phyloP scores from a whole-genome alignment of 2,888 invertebrate species.

The Lasioglossum malachurum region DNA sequence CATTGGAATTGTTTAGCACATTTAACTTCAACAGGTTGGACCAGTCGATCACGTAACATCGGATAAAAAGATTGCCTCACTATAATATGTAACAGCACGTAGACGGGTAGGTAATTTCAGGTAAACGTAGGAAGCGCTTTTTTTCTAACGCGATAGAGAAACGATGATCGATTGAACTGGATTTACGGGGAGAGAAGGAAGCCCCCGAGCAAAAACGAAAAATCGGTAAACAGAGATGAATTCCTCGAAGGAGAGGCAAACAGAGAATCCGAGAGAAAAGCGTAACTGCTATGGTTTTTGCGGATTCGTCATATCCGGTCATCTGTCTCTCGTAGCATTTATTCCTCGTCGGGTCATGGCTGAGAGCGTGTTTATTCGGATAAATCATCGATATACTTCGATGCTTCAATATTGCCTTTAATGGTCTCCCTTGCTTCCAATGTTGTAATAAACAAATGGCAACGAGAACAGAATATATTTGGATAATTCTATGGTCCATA shows the following conservation, averaged over 20 bases:
- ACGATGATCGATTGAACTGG: constrained; percentile 56
- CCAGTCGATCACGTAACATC: background rate
- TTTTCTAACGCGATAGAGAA: constrained; percentile 35
- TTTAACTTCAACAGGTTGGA: background rate
- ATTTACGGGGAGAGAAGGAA: constrained; percentile 33
- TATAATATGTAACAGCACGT: constrained; percentile 7
- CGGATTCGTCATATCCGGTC: constrained; percentile 82
- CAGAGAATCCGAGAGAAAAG: constrained; percentile 67
- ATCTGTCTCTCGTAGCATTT: constrained; percentile 76
- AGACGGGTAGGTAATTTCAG: constrained; percentile 20
- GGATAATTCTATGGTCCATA: background rate
- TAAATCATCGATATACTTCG: constrained; percentile 77
- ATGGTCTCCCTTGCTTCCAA: background rate
- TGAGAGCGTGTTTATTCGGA: constrained; percentile 82
- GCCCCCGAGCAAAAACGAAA: constrained; percentile 44
- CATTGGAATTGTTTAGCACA: background rate
- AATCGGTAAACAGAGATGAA: constrained; percentile 57
- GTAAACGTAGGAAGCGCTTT: constrained; percentile 46
- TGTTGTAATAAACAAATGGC: background rate
- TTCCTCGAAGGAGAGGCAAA: constrained; percentile 60
- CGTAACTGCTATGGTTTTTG: constrained; percentile 80
- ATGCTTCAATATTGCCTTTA: constrained; percentile 14
- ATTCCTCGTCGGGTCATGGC: constrained; percentile 68
- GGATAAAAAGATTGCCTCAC: background rate
- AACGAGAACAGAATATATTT: background rate